Percentiles rank a stretch among this genome's conserved stretches.
These are phyloP conservation scores for Hyperoplus immaculatus DNA, from an alignment of 2,797 vertebrate species.

Conservation along the genomic window DNA sequence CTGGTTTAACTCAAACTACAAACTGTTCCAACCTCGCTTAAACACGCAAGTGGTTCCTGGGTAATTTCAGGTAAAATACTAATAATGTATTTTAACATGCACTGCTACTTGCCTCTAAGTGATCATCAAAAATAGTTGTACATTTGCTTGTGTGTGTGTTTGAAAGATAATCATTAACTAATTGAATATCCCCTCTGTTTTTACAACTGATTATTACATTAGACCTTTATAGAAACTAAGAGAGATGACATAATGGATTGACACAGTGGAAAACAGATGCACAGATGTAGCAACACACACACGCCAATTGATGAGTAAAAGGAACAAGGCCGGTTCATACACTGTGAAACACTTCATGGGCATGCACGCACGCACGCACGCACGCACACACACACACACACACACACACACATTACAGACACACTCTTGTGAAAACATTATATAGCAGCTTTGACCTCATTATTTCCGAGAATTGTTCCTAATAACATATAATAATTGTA, in stretches of 20 bases:
- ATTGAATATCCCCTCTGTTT: constrained; percentile 3
- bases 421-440: not conserved
- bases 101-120: not conserved
- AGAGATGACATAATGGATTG: constrained; percentile 11
- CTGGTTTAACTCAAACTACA: constrained; percentile 12
- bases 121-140: not conserved
- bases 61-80: not conserved
- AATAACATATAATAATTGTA: not conserved
- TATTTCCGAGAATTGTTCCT: not conserved
- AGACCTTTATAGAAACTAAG: not conserved
- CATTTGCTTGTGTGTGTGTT: constrained; percentile 5
- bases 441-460: not conserved
- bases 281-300: constrained; percentile 3
- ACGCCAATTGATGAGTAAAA: too few species aligned
- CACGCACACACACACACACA: not conserved
- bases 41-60: not conserved
- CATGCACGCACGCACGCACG: constrained; percentile 10
- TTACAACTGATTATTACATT: constrained; percentile 13
- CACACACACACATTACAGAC: not conserved
- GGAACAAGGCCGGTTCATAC: too few species aligned
- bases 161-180: not conserved
- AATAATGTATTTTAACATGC: not conserved
- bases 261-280: constrained; percentile 36
- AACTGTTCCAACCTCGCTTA: not conserved
- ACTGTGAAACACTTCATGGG: too few species aligned